Conservation (phyloP, 2,888 invertebrate species). For the Lasioglossum zephyrum region DNA sequence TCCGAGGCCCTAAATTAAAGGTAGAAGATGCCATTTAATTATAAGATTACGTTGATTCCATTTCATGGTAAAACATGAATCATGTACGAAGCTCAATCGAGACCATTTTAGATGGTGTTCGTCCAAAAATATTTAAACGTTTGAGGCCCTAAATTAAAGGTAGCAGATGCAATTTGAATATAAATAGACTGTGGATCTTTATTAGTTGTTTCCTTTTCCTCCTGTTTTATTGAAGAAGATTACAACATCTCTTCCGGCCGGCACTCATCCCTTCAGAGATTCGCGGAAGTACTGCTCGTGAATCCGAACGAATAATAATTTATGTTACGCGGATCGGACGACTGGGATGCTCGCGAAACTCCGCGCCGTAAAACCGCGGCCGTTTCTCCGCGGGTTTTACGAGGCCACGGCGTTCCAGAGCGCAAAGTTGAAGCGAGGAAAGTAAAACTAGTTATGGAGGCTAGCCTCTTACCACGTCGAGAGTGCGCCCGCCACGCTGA, state of each 20-base stretch:
- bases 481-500: not conserved
- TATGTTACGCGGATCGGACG: not conserved
- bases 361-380: constrained; percentile 28
- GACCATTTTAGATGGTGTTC: too few relatives aligned
- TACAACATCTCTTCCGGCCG: not conserved
- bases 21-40: too few relatives aligned
- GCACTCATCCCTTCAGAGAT: not conserved
- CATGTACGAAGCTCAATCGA: too few relatives aligned
- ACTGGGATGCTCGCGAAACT: constrained; percentile 22
- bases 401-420: constrained; percentile 7
- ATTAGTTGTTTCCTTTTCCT: not conserved
- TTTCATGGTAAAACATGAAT: too few relatives aligned
- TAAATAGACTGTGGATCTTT: too few relatives aligned
- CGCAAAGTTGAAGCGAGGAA: not conserved
- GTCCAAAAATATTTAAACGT: too few relatives aligned
- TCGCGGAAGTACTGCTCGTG: not conserved
- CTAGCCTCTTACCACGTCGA: not conserved
- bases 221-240: not conserved
- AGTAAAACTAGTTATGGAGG: constrained; percentile 18
- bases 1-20: too few relatives aligned
- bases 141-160: not conserved
- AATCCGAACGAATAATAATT: constrained; percentile 18
- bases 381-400: constrained; percentile 21
- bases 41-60: too few relatives aligned
- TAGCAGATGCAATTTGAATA: too few relatives aligned